These are phyloP conservation scores for Melitaea cinxia DNA, from an alignment of 1,140 invertebrate species.

Conservation along the genomic window DNA sequence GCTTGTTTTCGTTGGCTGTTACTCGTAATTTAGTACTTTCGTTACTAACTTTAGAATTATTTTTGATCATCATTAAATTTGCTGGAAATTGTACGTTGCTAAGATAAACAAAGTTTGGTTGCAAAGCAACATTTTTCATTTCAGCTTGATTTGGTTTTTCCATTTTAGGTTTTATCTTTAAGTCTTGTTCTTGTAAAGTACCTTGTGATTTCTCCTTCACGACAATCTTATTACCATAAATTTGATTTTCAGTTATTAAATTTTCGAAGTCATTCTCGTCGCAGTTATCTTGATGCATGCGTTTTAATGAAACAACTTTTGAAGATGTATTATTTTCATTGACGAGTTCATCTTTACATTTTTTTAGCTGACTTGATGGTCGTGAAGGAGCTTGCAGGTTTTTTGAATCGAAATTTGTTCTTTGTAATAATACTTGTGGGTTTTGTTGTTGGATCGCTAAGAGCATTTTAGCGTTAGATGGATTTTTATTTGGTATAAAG, in stretches of 20 bases:
- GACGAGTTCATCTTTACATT: slow-evolving; percentile 63
- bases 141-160: slow-evolving; percentile 51
- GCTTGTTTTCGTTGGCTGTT: slow-evolving; percentile 40
- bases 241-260: slow-evolving; percentile 81
- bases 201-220: slow-evolving; percentile 80
- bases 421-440: slow-evolving; percentile 63
- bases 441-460: slow-evolving; percentile 68
- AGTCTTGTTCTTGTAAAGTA: slow-evolving; percentile 68
- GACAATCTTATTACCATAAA: slow-evolving; percentile 81
- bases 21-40: slow-evolving; percentile 55
- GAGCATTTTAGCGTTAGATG: slow-evolving; percentile 65
- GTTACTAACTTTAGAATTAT: slow-evolving; percentile 51
- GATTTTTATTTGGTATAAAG: slow-evolving; percentile 69
- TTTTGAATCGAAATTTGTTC: slow-evolving; percentile 69
- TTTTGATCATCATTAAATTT: slow-evolving; percentile 74
- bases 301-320: slow-evolving; percentile 76
- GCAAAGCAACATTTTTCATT: slow-evolving; percentile 61
- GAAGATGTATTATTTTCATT: slow-evolving; percentile 57
- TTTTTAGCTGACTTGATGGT: slow-evolving; percentile 62
- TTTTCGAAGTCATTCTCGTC: slow-evolving; percentile 81
- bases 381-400: slow-evolving; percentile 75
- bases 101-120: slow-evolving; percentile 75
- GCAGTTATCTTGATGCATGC: slow-evolving; percentile 73
- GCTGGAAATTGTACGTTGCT: slow-evolving; percentile 74
- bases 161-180: slow-evolving; percentile 56